These are phyloP conservation scores for Herpetotheres cachinnans DNA, from an alignment of 2,113 vertebrate species.

Conservation along the genomic window DNA sequence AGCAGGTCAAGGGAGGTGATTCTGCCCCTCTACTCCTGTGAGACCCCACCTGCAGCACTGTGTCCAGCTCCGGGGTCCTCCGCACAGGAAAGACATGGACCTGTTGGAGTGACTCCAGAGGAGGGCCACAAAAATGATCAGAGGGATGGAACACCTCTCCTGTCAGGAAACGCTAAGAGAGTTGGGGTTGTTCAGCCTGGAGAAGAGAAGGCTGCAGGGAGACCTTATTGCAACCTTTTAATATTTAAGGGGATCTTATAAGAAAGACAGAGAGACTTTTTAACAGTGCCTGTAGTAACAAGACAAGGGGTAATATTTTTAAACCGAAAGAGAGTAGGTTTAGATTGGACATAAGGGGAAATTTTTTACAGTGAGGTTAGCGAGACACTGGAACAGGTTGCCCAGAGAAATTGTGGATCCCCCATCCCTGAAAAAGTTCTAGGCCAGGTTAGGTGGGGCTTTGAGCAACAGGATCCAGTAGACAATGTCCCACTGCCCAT, in stretches of 20 bases:
- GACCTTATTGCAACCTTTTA: neutral
- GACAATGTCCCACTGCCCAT: too few species aligned
- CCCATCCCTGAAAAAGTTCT: neutral
- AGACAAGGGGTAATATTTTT: neutral
- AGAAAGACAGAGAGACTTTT: neutral
- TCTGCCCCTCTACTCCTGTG: neutral
- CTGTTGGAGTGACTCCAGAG: neutral
- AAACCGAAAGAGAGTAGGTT: neutral
- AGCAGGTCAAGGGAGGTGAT: neutral
- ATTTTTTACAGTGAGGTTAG: neutral
- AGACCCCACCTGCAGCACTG: neutral
- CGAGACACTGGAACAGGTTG: too few species aligned
- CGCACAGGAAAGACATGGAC: accelerated
- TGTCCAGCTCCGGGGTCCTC: neutral
- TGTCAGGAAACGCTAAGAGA: too few species aligned
- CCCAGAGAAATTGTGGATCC: neutral
- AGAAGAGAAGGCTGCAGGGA: neutral
- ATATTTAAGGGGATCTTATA: neutral
- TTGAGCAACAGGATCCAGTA: neutral
- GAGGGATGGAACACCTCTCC: neutral
- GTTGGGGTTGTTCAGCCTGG: neutral
- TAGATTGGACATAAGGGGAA: neutral
- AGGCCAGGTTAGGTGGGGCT: neutral
- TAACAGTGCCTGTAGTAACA: neutral
- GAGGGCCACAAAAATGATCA: neutral